Evolutionary conservation across 2,113 vertebrate genomes (phyloP), one percentile per base, ranked within the genome.

Genomic region (Scomber scombrus): DNA sequence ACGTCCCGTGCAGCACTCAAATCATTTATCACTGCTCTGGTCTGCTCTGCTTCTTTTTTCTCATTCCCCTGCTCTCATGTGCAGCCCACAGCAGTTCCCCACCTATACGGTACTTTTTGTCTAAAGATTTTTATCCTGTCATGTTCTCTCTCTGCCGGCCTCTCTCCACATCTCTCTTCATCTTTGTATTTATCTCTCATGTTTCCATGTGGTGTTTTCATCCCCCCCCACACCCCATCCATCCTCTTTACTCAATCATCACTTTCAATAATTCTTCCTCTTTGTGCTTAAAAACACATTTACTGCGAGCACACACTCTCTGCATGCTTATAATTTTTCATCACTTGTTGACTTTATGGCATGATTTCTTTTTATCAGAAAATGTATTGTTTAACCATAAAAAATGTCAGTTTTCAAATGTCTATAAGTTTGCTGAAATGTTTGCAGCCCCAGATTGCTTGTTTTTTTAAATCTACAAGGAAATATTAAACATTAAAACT

Each of bases 21-120:
- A 91, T 89, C 93, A 92, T 95, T 93, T 87, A 94, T 94, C 94
- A 94, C 47, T 19, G 45, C 75, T 75, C 50, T 12, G 7, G 69
- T 83, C 72, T n/a, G 43, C 67, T 75, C 65, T 51, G 67, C 31
- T 31, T 87, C 81, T 74, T 82, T 45, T 78, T 45, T 47, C 62
- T 29, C 49, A 65, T 75, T 56, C 75, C 70, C 45, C 72, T 78
- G 49, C 51, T 61, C 82, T 84, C 40, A 46, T 46, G 43, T 80
- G 2, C 57, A 21, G 49, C 62, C 40, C 66, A 67, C 52, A 63
- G 55, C 72, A 54, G 49, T 21, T 56, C 75, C 65, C 73, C 19
- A 49, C 57, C 71, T 70, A 1, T n/a, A 58, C 60, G 60, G 12
- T 72, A 68, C 88, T 89, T 85, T 75, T 85, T 85, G 65, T 73